These are phyloP conservation scores for Teleogryllus occipitalis DNA, from an alignment of 1,140 invertebrate species.

Conservation along the genomic window DNA sequence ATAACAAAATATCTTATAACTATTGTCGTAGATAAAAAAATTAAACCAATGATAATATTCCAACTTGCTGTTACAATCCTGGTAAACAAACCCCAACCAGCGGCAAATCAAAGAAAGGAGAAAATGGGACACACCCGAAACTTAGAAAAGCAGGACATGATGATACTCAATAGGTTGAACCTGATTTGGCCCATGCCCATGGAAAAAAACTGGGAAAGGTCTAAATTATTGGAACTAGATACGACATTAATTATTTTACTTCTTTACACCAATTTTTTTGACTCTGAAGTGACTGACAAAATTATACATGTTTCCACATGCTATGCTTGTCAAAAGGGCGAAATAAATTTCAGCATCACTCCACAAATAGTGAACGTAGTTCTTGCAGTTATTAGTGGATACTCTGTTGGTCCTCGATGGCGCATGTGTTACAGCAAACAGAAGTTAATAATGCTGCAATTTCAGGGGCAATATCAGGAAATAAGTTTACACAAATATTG, in stretches of 20 bases:
- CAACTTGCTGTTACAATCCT: not conserved
- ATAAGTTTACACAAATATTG: conserved; percentile 7
- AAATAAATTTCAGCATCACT: too few species aligned
- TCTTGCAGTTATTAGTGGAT: not conserved
- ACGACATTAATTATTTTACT: not conserved
- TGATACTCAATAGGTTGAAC: not conserved
- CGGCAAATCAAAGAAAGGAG: not conserved
- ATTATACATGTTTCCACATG: not conserved
- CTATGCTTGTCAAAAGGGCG: not conserved
- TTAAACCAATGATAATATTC: not conserved
- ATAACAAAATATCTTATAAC: not conserved
- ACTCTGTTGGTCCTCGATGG: not conserved
- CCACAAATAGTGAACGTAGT: not conserved
- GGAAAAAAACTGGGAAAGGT: not conserved
- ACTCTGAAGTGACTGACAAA: not conserved
- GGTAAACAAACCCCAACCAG: not conserved
- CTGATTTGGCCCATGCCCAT: not conserved
- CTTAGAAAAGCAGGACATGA: not conserved
- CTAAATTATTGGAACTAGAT: not conserved
- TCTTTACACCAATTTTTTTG: not conserved
- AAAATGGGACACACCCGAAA: not conserved
- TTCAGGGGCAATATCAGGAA: not conserved
- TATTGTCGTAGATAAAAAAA: not conserved
- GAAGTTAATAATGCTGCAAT: not conserved
- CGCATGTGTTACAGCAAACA: not conserved